Evolutionary conservation across 2,888 invertebrate genomes (phyloP).

Genomic region (Metopia argyrocephala): DNA sequence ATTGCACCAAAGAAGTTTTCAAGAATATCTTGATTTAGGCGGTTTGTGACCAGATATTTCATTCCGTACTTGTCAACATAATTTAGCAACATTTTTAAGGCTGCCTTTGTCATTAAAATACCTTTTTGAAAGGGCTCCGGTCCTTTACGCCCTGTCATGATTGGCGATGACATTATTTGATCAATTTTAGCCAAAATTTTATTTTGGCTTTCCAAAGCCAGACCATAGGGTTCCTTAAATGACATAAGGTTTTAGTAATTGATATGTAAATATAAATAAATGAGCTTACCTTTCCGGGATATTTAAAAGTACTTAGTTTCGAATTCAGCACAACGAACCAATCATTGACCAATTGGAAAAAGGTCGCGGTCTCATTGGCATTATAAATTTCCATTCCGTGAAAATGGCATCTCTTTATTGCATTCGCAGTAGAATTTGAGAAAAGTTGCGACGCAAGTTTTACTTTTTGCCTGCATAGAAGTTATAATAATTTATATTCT

Average conservation of each 20-base stretch:
- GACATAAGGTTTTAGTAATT: no score
- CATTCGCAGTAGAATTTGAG: neutral
- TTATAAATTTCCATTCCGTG: neutral
- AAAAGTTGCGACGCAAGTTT: conserved; percentile 1
- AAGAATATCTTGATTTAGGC: neutral
- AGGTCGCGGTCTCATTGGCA: neutral
- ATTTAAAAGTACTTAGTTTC: no score
- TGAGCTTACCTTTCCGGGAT: no score
- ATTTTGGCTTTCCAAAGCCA: neutral
- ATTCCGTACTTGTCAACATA: neutral
- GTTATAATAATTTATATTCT: neutral
- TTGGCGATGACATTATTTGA: no score
- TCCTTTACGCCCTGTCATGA: no score
- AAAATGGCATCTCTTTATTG: neutral
- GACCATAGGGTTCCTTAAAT: neutral
- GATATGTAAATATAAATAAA: no score
- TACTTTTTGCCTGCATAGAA: conserved; percentile 2
- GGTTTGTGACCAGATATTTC: neutral
- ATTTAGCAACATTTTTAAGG: neutral
- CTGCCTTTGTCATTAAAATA: no score
- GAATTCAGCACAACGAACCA: no score
- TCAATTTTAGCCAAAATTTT: no score
- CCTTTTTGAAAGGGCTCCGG: no score
- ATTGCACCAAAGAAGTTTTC: conserved; percentile 10
- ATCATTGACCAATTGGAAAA: no score